Conservation (phyloP, 2,888 invertebrate genomes). For the Schizotus pectinicornis region DNA sequence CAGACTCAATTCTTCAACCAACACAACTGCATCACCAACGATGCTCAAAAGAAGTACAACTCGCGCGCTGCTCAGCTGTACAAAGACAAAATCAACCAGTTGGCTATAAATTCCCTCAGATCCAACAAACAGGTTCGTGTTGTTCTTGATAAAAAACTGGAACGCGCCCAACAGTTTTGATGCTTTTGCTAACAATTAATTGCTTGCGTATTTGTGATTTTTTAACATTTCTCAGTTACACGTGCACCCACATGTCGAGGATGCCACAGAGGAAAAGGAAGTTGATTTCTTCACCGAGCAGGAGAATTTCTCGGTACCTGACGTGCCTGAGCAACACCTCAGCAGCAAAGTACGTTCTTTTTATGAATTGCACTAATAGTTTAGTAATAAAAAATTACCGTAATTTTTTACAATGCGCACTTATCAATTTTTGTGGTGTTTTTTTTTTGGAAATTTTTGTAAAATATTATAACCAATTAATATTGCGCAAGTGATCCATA, state of each 20-base stretch:
- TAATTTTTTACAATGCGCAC: too few species aligned
- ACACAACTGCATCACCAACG: conserved; percentile 89
- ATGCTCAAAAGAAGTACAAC: conserved; percentile 97
- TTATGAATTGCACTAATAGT: neutral
- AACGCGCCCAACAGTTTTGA: neutral
- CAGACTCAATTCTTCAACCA: conserved; percentile 92
- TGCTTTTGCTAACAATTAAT: conserved; percentile 20
- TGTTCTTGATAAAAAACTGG: neutral
- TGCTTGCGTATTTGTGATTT: conserved; percentile 8
- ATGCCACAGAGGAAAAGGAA: conserved; percentile 70
- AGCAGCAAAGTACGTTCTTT: conserved; percentile 36
- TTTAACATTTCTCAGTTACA: conserved; percentile 66
- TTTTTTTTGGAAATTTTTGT: too few species aligned
- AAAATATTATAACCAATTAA: too few species aligned
- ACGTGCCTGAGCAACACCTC: conserved; percentile 30
- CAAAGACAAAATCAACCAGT: conserved; percentile 82
- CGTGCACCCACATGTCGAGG: conserved; percentile 70
- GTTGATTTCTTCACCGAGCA: conserved; percentile 92
- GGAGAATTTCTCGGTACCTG: conserved; percentile 56
- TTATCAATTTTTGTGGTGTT: too few species aligned
- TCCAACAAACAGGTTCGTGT: conserved; percentile 82
- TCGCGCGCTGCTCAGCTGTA: conserved; percentile 94
- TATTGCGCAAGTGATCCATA: too few species aligned
- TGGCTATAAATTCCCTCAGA: conserved; percentile 88
- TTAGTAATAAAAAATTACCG: too few species aligned